These are phyloP conservation scores for Psammodynastes pulverulentus DNA, from an alignment of 2,113 vertebrate genomes.

Conservation along the genomic window DNA sequence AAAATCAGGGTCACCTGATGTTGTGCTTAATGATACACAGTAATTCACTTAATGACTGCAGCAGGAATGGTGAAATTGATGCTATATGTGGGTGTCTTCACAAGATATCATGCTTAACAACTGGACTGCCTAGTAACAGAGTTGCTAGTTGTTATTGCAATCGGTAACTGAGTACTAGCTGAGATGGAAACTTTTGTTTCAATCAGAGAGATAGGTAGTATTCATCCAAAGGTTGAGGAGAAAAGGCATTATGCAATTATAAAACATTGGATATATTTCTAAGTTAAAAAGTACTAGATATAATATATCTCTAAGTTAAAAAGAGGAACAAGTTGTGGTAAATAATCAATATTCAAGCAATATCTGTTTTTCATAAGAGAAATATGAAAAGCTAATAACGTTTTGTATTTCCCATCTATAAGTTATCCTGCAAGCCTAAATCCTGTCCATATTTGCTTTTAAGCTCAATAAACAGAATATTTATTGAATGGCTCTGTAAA, in stretches of 20 bases:
- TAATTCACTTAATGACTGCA: not conserved
- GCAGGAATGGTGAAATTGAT: not conserved
- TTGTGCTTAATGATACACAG: not conserved
- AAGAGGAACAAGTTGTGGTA: not conserved
- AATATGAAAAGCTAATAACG: not conserved
- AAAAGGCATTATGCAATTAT: not conserved
- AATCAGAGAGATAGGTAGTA: not conserved
- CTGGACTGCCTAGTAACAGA: not conserved
- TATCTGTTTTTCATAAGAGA: not conserved
- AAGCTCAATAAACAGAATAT: not conserved
- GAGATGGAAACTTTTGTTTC: not conserved
- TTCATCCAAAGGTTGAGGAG: not conserved
- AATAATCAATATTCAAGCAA: not conserved
- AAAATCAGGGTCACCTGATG: not conserved
- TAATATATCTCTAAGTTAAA: not conserved
- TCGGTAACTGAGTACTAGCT: not conserved
- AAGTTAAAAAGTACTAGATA: not conserved
- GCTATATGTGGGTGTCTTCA: not conserved
- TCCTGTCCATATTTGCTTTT: not conserved
- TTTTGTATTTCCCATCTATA: not conserved
- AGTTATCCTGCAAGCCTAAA: not conserved
- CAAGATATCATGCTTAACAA: not conserved
- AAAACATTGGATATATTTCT: not conserved
- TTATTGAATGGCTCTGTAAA: not conserved
- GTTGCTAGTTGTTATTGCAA: not conserved